These are phyloP conservation scores for Sylvia borin DNA, from an alignment of 2,797 vertebrate genomes.

Conservation along the genomic window DNA sequence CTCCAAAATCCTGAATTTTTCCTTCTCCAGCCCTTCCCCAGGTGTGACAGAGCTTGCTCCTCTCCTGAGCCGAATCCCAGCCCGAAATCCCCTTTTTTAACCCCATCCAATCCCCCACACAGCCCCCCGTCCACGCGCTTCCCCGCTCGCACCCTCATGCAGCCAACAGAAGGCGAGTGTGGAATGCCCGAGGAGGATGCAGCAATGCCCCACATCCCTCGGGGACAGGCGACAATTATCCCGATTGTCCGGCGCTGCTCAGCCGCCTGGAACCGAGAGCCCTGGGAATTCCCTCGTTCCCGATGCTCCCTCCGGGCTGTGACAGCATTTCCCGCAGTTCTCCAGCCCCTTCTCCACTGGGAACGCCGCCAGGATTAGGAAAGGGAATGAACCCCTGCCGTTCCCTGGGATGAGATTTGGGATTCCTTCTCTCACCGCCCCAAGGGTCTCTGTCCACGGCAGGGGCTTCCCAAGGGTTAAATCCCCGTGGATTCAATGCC, in stretches of 20 bases:
- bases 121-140: rapidly evolving
- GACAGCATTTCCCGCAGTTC: neutral
- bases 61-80: neutral
- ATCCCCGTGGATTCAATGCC: neutral
- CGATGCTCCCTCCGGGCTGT: no score
- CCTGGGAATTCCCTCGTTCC: neutral
- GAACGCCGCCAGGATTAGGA: neutral
- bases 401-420: neutral
- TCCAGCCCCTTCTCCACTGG: neutral
- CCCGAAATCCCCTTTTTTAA: neutral
- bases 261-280: neutral
- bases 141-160: neutral
- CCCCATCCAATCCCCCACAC: neutral
- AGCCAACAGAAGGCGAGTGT: neutral
- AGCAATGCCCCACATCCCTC: neutral
- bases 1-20: neutral
- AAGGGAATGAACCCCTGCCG: neutral
- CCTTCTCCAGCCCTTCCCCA: neutral
- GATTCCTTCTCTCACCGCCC: rapidly evolving
- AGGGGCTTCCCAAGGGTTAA: neutral
- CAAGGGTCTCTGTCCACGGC: rapidly evolving
- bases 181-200: neutral
- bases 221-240: neutral
- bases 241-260: neutral
- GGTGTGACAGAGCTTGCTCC: neutral